Percentiles rank a stretch among this genome's conserved stretches.
These are phyloP conservation scores for Notothenia coriiceps DNA, from an alignment of 2,113 vertebrate genomes.

Conservation along the genomic window DNA sequence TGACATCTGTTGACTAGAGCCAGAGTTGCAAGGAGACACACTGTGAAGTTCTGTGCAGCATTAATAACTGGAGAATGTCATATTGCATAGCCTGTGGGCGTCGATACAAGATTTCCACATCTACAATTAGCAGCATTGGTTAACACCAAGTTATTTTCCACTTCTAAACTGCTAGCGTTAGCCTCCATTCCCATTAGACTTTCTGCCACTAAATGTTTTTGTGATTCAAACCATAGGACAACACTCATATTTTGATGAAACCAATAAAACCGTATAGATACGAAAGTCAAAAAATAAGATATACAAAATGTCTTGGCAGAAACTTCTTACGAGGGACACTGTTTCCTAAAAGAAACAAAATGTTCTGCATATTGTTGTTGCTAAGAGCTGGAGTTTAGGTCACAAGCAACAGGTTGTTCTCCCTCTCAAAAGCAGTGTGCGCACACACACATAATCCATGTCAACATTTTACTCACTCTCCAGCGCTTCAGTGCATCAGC, in stretches of 20 bases:
- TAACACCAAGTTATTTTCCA: not conserved
- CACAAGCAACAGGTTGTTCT: not conserved
- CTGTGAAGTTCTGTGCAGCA: not conserved
- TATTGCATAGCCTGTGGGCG: not conserved
- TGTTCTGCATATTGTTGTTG: not conserved
- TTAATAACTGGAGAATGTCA: not conserved
- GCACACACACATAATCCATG: not conserved
- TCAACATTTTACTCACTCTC: constrained; percentile 59
- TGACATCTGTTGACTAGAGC: not conserved
- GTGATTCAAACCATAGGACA: not conserved
- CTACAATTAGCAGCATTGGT: not conserved
- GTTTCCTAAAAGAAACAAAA: constrained; percentile 1
- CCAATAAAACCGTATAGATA: not conserved
- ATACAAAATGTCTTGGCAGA: not conserved
- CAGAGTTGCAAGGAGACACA: not conserved
- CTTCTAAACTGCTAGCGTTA: not conserved
- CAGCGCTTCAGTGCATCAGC: constrained; percentile 27
- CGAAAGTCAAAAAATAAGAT: not conserved
- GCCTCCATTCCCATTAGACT: not conserved
- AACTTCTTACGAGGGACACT: not conserved
- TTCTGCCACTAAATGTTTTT: not conserved
- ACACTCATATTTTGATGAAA: too few species aligned
- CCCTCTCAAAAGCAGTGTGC: too few species aligned
- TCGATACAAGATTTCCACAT: not conserved
- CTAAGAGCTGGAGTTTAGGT: not conserved